Conservation (phyloP, 2,113 vertebrate species). For the Papio anubis region DNA sequence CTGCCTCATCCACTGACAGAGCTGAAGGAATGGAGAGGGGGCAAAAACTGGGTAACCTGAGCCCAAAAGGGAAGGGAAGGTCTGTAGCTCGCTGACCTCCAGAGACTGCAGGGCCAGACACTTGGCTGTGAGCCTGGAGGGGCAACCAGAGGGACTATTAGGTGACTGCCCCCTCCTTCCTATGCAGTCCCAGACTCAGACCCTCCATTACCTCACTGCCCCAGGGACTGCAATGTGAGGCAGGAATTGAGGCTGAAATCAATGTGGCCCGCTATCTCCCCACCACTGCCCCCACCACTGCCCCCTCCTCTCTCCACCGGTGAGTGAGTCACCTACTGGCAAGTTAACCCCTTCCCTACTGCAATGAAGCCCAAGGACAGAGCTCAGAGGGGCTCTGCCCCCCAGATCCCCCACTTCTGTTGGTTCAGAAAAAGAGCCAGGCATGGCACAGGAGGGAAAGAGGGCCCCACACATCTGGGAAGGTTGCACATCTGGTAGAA, state of each 20-base stretch:
- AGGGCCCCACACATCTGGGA: conserved; percentile 62
- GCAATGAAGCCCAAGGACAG: background rate
- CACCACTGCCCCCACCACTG: conserved; percentile 63
- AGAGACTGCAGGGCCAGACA: conserved; percentile 36
- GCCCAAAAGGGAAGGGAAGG: conserved; percentile 16
- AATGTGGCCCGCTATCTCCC: conserved; percentile 74
- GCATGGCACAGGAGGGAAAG: conserved; percentile 22
- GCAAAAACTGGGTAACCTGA: conserved; percentile 40
- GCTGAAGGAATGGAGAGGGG: background rate
- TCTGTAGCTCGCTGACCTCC: conserved; percentile 58
- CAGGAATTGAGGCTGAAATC: conserved; percentile 77
- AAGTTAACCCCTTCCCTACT: conserved; percentile 75
- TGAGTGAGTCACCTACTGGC: conserved; percentile 76
- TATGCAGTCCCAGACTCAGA: conserved; percentile 63
- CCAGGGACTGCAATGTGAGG: conserved; percentile 76
- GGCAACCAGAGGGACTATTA: conserved; percentile 57
- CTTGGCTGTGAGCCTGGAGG: conserved; percentile 65
- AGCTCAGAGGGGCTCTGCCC: background rate
- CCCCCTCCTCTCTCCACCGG: conserved; percentile 67
- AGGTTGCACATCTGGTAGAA: conserved; percentile 61
- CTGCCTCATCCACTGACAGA: background rate
- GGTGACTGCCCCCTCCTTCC: conserved; percentile 57
- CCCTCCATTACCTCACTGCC: conserved; percentile 80
- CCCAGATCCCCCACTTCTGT: background rate
- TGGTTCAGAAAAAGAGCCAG: background rate